Evolutionary conservation across 2,888 invertebrate species (phyloP), one percentile per base, ranked within the genome.

Genomic region (Arge pagana): DNA sequence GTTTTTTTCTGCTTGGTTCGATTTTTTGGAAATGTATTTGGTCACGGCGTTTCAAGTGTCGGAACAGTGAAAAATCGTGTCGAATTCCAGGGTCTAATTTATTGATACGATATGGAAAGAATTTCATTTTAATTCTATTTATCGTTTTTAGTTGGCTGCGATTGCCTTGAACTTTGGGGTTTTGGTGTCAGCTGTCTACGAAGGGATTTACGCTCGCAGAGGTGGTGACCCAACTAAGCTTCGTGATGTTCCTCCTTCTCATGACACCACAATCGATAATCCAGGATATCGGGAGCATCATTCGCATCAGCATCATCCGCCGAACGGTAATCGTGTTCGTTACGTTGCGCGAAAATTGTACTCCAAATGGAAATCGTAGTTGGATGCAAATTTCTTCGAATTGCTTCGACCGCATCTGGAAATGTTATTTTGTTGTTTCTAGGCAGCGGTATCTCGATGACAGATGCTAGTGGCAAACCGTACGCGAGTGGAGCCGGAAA

Each of bases 181-280:
- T 48, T 89, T 91, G 70, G 85, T 91, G 57, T 85, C 88, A 79
- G 83, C 90, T 3, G 72, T 92, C 48, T 92, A 92, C 77, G 93
- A 93, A 77, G 84, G 90, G 62, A 79, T 92, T 67, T 90, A 87
- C 74, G 84, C 91, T 11, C 81, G 89, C 60, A 82, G 87, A 55
- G 90, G 90, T 5, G 92, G 92, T 10, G 92, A 93, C 77, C 93
- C 93, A 1, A 92, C 92, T 31, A 77, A 76, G 63, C 77, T 80
- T 63, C 78, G 81, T 56, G 81, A 84, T 59, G 76, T 82, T 78
- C 80, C 80, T 2, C 83, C 82, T 54, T 77, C 81, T 2, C 84
- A 84, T 53, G 85, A 85, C 16, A 87, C 89, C 33, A 91, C 92
- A 28, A 90, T 89, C 72, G 90, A 90, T 66, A 93, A 93, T 80